Percentiles rank a stretch among this genome's conserved stretches.
Conservation (phyloP, 1,140 invertebrate genomes). For the Nomia melanderi region DNA sequence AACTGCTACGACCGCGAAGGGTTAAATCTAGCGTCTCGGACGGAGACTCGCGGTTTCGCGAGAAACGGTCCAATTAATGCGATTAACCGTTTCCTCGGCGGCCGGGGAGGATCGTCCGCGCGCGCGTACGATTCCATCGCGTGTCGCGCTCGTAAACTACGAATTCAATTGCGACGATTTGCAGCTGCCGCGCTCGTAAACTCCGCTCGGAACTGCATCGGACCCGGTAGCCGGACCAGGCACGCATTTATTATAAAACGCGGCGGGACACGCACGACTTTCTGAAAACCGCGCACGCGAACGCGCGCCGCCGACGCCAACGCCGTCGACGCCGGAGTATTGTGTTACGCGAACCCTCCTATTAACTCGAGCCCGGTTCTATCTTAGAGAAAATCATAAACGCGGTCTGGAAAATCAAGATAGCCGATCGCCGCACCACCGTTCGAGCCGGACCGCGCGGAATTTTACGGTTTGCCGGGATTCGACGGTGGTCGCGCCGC, state of each 20-base stretch:
- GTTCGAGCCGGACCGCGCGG: conserved; percentile 6
- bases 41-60: too few relatives aligned
- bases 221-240: neutral
- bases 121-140: neutral
- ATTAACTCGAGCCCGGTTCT: conserved; percentile 26
- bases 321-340: conserved; percentile 12
- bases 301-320: too few relatives aligned
- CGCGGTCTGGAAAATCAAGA: conserved; percentile 48
- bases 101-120: neutral
- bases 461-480: conserved; percentile 45
- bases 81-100: too few relatives aligned
- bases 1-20: too few relatives aligned
- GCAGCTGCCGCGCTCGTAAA: conserved; percentile 14
- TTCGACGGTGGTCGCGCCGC: conserved; percentile 5
- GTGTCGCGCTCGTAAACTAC: conserved; percentile 9
- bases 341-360: conserved; percentile 22
- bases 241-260: neutral
- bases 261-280: neutral
- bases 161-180: conserved; percentile 11
- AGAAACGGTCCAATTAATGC: too few relatives aligned
- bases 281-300: neutral
- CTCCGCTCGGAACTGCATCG: neutral
- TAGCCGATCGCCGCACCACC: too few relatives aligned
- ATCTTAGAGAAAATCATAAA: conserved; percentile 53
- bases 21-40: too few relatives aligned